A percentile compares a stretch with the other conserved stretches of the same genome.
Evolutionary conservation across 2,888 invertebrate genomes (phyloP).

Genomic region (Lepidochrysops patricia): DNA sequence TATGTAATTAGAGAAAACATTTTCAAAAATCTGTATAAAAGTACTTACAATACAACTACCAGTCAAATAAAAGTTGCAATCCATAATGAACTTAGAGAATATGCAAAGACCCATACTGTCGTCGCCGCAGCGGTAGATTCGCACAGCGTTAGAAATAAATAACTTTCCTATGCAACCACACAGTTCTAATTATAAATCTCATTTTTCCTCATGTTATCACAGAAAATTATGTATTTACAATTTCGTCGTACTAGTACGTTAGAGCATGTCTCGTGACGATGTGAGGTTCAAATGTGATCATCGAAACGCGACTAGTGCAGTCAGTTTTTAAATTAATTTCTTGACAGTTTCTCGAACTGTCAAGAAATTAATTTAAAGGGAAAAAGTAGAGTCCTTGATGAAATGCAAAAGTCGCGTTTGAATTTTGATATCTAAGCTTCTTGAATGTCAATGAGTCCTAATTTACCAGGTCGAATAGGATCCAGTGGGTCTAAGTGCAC

Average conservation of each 20-base stretch:
- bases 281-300: constrained; percentile 18
- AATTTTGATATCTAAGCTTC: constrained; percentile 22
- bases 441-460: constrained; percentile 27
- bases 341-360: constrained; percentile 5
- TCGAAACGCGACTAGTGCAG: constrained; percentile 16
- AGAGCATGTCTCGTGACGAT: constrained; percentile 60
- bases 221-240: constrained; percentile 76
- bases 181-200: constrained; percentile 68
- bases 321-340: too few relatives aligned
- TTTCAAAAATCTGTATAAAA: constrained; percentile 14
- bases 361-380: neutral
- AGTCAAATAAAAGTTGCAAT: constrained; percentile 24
- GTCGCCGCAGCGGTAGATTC: constrained; percentile 21
- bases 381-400: neutral
- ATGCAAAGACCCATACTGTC: constrained; percentile 17
- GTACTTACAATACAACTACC: constrained; percentile 24
- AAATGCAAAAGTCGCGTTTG: constrained; percentile 26
- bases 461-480: constrained; percentile 26
- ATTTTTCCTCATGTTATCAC: constrained; percentile 72
- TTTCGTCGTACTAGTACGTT: constrained; percentile 69
- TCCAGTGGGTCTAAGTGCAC: constrained; percentile 23
- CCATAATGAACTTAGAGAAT: constrained; percentile 23
- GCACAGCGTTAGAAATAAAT: constrained; percentile 56
- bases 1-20: constrained; percentile 12
- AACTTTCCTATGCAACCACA: constrained; percentile 69